Evolutionary conservation across 2,888 invertebrate genomes (phyloP).

Genomic region (Mechanitis messenoides): DNA sequence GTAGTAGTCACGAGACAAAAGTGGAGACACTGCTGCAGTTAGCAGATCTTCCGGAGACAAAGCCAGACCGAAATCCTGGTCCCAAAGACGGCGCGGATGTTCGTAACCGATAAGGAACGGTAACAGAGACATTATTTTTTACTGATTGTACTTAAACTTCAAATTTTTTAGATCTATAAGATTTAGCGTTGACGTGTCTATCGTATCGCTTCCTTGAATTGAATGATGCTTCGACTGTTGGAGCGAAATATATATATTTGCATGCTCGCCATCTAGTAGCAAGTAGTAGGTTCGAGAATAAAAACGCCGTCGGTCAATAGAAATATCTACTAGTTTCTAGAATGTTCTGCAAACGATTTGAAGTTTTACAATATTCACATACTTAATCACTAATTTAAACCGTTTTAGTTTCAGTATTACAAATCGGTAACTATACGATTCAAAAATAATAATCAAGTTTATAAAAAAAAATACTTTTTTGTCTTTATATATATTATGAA

Average conservation of each 20-base stretch:
- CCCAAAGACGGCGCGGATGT: constrained; percentile 40
- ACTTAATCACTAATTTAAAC: too few relatives aligned
- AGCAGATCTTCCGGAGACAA: constrained; percentile 58
- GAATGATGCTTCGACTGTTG: not conserved
- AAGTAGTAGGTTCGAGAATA: not conserved
- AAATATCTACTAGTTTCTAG: too few relatives aligned
- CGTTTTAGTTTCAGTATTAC: too few relatives aligned
- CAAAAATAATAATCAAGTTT: too few relatives aligned
- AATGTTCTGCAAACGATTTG: too few relatives aligned
- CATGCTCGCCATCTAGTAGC: constrained; percentile 1
- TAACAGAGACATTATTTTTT: constrained; percentile 43
- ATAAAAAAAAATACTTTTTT: too few relatives aligned
- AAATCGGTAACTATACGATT: too few relatives aligned
- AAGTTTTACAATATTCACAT: too few relatives aligned
- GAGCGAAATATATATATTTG: not conserved
- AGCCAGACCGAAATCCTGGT: constrained; percentile 60
- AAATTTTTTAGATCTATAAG: not conserved
- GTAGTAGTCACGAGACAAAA: constrained; percentile 45
- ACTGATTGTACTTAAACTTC: not conserved
- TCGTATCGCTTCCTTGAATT: not conserved
- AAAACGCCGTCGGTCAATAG: too few relatives aligned
- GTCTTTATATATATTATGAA: too few relatives aligned
- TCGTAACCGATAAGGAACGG: constrained; percentile 46
- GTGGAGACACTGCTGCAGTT: constrained; percentile 41
- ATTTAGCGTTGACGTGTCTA: not conserved